Percentiles rank a stretch among this genome's conserved stretches.
These are phyloP conservation scores for Ammodytes dubius DNA, from an alignment of 2,113 vertebrate genomes.

Conservation along the genomic window DNA sequence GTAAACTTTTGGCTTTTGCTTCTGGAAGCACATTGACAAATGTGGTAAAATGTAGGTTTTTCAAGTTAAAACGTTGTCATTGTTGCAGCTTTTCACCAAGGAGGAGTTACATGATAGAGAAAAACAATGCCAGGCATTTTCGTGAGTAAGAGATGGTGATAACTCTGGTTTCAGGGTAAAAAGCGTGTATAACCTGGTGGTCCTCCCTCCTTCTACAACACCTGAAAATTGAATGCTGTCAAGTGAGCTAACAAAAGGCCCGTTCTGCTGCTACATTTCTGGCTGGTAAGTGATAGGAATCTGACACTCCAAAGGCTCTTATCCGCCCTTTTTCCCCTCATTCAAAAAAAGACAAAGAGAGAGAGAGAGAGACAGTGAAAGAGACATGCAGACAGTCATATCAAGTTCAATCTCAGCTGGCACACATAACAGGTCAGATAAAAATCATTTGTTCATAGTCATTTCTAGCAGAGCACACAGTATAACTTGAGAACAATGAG, in stretches of 20 bases:
- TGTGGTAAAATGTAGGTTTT: neutral
- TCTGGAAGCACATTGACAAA: no score
- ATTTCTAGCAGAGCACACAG: neutral
- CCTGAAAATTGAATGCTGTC: neutral
- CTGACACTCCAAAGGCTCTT: constrained; percentile 26
- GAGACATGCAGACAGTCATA: neutral
- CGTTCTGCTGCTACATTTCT: neutral
- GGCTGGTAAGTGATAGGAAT: constrained; percentile 22
- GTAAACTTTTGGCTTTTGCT: constrained; percentile 1
- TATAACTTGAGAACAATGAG: neutral
- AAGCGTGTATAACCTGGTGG: neutral
- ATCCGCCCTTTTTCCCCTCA: constrained; percentile 2
- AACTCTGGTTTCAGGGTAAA: constrained; percentile 7
- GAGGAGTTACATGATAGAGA: neutral
- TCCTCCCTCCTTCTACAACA: neutral
- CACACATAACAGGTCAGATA: neutral
- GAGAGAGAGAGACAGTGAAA: neutral
- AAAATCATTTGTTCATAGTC: neutral
- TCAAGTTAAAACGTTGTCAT: neutral
- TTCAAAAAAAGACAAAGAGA: neutral
- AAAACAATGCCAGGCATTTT: neutral
- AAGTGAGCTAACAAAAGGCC: neutral
- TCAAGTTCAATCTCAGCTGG: neutral
- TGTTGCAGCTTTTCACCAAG: neutral
- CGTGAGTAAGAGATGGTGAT: neutral